Base-by-base conservation (phyloP, 2,113 vertebrate species). In the Merops nubicus region DNA sequence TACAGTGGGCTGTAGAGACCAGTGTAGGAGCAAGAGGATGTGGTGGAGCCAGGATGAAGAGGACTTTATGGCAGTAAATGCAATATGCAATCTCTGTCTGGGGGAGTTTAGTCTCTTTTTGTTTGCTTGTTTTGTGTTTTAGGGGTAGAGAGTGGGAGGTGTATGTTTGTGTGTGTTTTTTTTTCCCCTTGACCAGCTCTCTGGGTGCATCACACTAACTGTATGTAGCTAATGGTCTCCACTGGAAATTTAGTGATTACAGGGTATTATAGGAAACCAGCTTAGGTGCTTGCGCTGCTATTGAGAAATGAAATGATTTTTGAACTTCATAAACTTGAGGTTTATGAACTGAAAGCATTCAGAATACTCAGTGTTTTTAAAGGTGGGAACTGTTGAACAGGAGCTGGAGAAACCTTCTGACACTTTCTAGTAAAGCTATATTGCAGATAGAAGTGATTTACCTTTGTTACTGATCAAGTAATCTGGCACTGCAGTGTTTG, bases 1-100 rank as follows among this genome's bases (percentile, higher is more conserved):
- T 76, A 7, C 33, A 7, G 3, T 15, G 2, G 6, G 0, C 34
- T 38, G 11, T 14, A 8, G 29, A 48, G 57, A n/a, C 18, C 48
- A 18, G 33, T 0, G 21, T 22, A 29, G 57, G 53, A 45, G 19
- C 1, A 23, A 54, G 26, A 8, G 12, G 10, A 2, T 3, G 36
- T 11, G 15, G 28, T 74, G 47, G 23, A 63, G 6, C 43, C 29
- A 8, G 79, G 16, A 14, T 16, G 4, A n/a, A 75, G 82, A 34
- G 18, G 5, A 31, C 10, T 59, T 85, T 16, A 5, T 10, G 11
- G 57, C 42, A 70, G 26, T 25, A 54, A 77, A 72, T 50, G n/a
- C 42, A n/a, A 19, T 4, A 22, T 22, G 13, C 18, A 77, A 0
- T 19, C 74, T 59, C n/a, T 53, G 26, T 21, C 48, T 57, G 16